These are phyloP conservation scores for Oreortyx pictus DNA, from an alignment of 2,797 vertebrate genomes.

Conservation along the genomic window DNA sequence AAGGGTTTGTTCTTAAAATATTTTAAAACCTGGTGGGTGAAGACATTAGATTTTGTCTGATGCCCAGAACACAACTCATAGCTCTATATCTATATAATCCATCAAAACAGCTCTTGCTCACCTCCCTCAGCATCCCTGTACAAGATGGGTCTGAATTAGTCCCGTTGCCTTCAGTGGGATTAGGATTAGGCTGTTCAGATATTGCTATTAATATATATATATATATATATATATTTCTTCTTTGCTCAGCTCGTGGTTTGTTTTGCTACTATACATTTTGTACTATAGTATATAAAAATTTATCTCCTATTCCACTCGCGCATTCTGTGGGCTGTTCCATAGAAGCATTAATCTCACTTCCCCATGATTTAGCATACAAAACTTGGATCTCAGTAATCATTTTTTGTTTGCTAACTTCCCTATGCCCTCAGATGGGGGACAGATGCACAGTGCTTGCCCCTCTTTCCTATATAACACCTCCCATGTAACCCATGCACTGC, in stretches of 20 bases:
- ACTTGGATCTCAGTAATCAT: neutral
- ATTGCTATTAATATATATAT: neutral
- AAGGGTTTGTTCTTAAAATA: conserved; percentile 30
- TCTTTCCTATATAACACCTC: too few relatives aligned
- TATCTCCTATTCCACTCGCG: neutral
- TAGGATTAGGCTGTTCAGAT: neutral
- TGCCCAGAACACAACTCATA: neutral
- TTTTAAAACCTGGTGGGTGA: neutral
- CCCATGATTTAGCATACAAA: neutral
- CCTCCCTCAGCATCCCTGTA: neutral
- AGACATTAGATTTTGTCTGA: neutral
- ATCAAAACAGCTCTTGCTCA: conserved; percentile 4
- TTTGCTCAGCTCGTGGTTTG: neutral
- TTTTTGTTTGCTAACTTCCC: neutral
- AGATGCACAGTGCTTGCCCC: neutral
- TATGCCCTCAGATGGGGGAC: neutral
- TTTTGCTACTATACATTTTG: neutral
- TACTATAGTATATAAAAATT: neutral
- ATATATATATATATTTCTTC: neutral
- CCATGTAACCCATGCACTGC: too few relatives aligned
- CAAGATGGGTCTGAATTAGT: neutral
- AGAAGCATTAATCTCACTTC: neutral
- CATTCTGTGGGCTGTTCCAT: neutral
- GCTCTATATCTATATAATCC: neutral
- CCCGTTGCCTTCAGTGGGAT: neutral